phyloP scores from a whole-genome alignment of 2,797 vertebrate species.

The Pipistrellus kuhlii region DNA sequence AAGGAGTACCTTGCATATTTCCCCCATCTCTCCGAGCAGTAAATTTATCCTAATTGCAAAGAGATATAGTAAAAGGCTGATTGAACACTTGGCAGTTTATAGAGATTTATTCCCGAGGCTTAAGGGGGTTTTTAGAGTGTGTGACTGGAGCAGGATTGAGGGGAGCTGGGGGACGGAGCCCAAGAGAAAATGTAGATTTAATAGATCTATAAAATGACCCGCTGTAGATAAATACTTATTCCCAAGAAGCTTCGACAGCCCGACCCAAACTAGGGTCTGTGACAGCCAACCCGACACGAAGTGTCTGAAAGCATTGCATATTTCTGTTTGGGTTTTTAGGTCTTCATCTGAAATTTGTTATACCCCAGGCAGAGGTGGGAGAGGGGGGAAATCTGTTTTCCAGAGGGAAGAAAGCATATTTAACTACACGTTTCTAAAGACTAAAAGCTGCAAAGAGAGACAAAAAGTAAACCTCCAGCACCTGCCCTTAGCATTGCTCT shows the following conservation, averaged over 20 bases:
- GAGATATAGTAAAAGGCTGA: constrained; percentile 86
- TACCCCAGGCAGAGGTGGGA: constrained; percentile 23
- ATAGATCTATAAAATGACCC: constrained; percentile 84
- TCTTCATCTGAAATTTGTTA: constrained; percentile 66
- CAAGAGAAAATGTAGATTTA: constrained; percentile 85
- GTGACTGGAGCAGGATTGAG: constrained; percentile 73
- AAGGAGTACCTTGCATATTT: constrained; percentile 87
- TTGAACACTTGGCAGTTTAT: constrained; percentile 83
- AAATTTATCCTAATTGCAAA: constrained; percentile 90
- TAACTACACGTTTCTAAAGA: constrained; percentile 49
- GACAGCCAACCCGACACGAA: constrained; percentile 39
- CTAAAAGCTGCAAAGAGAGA: constrained; percentile 28
- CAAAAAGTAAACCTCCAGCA: constrained; percentile 1
- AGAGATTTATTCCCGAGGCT: constrained; percentile 87
- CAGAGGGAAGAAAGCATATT: constrained; percentile 22
- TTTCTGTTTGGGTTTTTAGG: constrained; percentile 56
- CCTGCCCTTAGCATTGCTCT: constrained; percentile 33
- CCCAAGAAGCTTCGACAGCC: constrained; percentile 75
- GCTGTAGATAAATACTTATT: constrained; percentile 79
- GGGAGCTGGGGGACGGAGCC: constrained; percentile 68
- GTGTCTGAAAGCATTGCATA: constrained; percentile 63
- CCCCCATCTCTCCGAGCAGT: constrained; percentile 84
- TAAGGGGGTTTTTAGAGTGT: constrained; percentile 81
- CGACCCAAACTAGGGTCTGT: constrained; percentile 63
- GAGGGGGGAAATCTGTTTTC: constrained; percentile 37